Evolutionary conservation across 2,113 vertebrate genomes (phyloP), one percentile per base, ranked within the genome.

Genomic region (Dromaius novaehollandiae): DNA sequence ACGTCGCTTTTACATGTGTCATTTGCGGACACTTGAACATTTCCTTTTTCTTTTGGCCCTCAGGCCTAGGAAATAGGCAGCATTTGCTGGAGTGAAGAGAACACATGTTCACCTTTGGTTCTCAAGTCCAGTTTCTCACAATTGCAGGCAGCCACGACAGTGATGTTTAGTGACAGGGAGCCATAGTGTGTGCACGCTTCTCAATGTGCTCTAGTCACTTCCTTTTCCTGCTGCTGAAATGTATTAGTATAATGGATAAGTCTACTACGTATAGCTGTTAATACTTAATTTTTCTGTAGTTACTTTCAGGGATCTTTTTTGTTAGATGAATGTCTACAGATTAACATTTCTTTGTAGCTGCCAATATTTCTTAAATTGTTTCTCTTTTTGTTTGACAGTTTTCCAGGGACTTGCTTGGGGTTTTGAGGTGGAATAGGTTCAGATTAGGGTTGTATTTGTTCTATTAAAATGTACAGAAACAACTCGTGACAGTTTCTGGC

Each of bases 401-500:
- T 94, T 82, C 66, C 88, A 89, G 79, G 40, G 85, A 91, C 66
- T 78, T 51, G 50, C 89, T 78, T 92, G 66, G 38, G n/a, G 89
- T 82, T 58, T 94, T 90, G 86, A 93, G 82, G 55, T 90, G 88
- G 93, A 93, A 88, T 89, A 75, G 75, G 88, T 93, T 95, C 73
- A 74, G 86, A 91, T 94, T 82, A 94, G 70, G 48, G 68, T 56
- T 95, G 76, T 71, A 93, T 97, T 94, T 89, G 44, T 90, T 96
- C 15, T 81, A 87, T 69, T 81, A 91, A 94, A 95, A 88, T 28
- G 68, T 93, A 88, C 86, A 86, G 96, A 89, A 96, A 93, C 69
- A 96, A 96, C 93, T 93, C 94, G 76, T 97, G 97, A 93, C 94
- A 94, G 89, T 53, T 82, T 95, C 74, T 96, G 91, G 91, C 96